These are phyloP conservation scores for Enhydra lutris DNA, from an alignment of 2,113 vertebrate genomes.

Conservation along the genomic window DNA sequence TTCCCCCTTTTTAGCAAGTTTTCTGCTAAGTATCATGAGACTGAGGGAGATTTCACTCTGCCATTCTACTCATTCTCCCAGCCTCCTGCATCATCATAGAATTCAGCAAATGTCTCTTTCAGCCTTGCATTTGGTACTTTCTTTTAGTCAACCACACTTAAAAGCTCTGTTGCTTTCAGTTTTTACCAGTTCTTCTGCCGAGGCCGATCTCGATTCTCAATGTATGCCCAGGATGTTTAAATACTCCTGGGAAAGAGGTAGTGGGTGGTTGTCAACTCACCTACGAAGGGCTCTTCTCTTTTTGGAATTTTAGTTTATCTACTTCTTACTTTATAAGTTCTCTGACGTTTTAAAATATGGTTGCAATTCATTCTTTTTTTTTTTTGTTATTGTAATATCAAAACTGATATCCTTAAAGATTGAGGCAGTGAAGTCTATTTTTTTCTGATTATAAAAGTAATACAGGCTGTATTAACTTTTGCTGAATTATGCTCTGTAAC, in stretches of 20 bases:
- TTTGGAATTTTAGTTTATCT: constrained; percentile 36
- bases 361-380: neutral
- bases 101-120: neutral
- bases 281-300: neutral
- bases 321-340: constrained; percentile 1
- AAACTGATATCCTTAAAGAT: constrained; percentile 5
- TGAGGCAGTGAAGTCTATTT: constrained; percentile 16
- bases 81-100: neutral
- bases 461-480: constrained; percentile 17
- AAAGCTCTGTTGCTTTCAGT: neutral
- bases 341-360: constrained; percentile 29
- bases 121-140: constrained; percentile 16
- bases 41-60: neutral
- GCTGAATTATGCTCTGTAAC: constrained; percentile 7
- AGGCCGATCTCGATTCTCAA: neutral
- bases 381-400: neutral
- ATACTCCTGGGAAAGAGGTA: neutral
- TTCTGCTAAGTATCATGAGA: neutral
- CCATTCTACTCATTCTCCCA: neutral
- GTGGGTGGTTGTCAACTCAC: neutral
- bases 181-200: neutral
- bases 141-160: neutral
- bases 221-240: neutral
- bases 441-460: constrained; percentile 29
- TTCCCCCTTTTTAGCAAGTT: constrained; percentile 1